Conservation (phyloP, 2,797 vertebrate species). For the Halcyon leucocephala region DNA sequence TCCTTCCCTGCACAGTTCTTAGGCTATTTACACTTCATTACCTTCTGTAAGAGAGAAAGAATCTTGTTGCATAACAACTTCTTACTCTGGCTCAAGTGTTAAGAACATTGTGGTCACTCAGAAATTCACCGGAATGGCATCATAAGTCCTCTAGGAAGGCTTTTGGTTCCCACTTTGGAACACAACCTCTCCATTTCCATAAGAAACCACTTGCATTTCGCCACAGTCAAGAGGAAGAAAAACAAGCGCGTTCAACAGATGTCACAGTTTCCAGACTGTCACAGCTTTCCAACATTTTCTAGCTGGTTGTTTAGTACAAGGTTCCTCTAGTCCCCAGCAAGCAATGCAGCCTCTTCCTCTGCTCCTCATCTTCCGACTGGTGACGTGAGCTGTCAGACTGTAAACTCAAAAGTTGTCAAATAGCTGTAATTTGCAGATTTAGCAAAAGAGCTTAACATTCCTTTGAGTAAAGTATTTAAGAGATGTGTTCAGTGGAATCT, state of each 20-base stretch:
- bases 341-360: not conserved
- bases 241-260: not conserved
- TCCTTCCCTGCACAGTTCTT: not conserved
- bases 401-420: conserved; percentile 36
- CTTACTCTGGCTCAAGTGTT: not conserved
- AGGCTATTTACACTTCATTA: not conserved
- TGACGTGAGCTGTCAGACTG: conserved; percentile 53
- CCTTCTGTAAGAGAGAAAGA: not conserved
- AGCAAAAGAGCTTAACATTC: conserved; percentile 54
- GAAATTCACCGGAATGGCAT: not conserved
- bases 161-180: not conserved
- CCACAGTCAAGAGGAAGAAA: not conserved
- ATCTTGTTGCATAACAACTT: not conserved
- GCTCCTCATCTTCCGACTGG: not conserved
- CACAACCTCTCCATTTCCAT: not conserved
- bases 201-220: not conserved
- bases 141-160: accelerated
- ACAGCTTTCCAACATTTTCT: conserved; percentile 5
- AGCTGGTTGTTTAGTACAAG: not conserved
- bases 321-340: not conserved
- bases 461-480: conserved; percentile 47
- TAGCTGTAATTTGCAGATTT: conserved; percentile 42
- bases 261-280: conserved; percentile 17
- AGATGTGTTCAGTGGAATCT: not conserved
- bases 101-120: not conserved